phyloP scores from a whole-genome alignment of 2,888 invertebrate genomes.

The Amblyjoppa fuscipennis region DNA sequence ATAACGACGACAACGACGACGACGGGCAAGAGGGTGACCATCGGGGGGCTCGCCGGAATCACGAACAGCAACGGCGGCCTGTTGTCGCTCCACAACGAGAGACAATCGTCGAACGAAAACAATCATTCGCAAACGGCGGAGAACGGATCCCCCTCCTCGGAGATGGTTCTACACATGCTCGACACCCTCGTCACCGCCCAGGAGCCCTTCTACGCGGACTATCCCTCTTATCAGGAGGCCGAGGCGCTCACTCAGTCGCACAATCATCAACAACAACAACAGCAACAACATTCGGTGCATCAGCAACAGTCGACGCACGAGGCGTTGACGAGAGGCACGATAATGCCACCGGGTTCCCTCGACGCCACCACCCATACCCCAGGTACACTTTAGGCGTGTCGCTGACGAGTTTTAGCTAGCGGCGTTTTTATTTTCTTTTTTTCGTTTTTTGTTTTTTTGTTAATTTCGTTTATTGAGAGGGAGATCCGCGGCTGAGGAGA shows the following conservation, averaged over 20 bases:
- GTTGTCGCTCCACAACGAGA: constrained; percentile 54
- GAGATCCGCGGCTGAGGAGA: background rate
- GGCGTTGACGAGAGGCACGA: constrained; percentile 79
- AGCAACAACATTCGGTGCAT: constrained; percentile 75
- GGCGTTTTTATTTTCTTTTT: background rate
- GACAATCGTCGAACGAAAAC: constrained; percentile 11
- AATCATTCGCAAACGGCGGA: constrained; percentile 35
- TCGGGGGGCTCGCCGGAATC: constrained; percentile 80
- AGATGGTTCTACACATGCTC: constrained; percentile 92
- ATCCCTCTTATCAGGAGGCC: constrained; percentile 85
- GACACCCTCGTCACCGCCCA: constrained; percentile 88
- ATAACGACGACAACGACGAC: background rate
- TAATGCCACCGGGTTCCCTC: constrained; percentile 80
- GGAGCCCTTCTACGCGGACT: constrained; percentile 91
- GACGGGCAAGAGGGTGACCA: constrained; percentile 63
- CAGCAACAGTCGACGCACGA: constrained; percentile 73
- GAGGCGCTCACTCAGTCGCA: constrained; percentile 77
- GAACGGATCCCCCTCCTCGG: constrained; percentile 85
- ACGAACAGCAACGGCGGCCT: constrained; percentile 69
- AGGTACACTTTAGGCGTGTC: constrained; percentile 75
- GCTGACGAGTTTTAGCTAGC: background rate
- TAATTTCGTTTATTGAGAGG: background rate
- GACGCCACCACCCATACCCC: constrained; percentile 84
- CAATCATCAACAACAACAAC: constrained; percentile 76
- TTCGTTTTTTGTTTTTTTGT: background rate